These are phyloP conservation scores for Philereme vetulata DNA, from an alignment of 2,888 invertebrate species.

Conservation along the genomic window DNA sequence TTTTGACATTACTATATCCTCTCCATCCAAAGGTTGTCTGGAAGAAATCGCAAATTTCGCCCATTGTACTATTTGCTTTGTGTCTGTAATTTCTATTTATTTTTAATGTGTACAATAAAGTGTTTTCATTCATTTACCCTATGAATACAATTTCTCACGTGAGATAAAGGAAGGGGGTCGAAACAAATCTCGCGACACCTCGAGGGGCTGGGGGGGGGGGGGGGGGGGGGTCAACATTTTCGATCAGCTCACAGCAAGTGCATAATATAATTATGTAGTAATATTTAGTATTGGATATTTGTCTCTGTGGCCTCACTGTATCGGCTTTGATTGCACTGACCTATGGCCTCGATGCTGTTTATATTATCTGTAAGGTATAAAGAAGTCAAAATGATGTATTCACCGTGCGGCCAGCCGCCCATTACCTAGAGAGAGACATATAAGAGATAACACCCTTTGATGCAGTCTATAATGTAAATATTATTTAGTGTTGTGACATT, in stretches of 20 bases:
- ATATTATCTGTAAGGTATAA: slow-evolving; percentile 74
- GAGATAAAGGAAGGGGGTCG: too few relatives aligned
- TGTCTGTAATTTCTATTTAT: too few relatives aligned
- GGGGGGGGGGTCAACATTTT: too few relatives aligned
- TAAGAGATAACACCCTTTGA: slow-evolving; percentile 38
- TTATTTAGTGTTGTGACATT: slow-evolving; percentile 1
- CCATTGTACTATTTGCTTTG: too few relatives aligned
- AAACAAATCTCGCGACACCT: too few relatives aligned
- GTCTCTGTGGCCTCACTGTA: slow-evolving; percentile 65
- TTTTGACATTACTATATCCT: too few relatives aligned
- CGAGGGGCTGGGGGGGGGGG: too few relatives aligned
- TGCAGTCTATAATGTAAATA: slow-evolving; percentile 14
- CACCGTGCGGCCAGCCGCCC: slow-evolving; percentile 24
- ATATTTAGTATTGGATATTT: slow-evolving; percentile 63
- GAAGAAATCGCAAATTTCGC: too few relatives aligned
- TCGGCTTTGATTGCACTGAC: slow-evolving; percentile 78
- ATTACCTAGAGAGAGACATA: slow-evolving; percentile 47
- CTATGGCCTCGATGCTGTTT: slow-evolving; percentile 62
- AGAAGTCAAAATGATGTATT: slow-evolving; percentile 70
- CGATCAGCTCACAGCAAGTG: slow-evolving; percentile 3
- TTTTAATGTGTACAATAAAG: too few relatives aligned
- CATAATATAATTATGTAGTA: slow-evolving; percentile 40
- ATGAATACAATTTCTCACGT: too few relatives aligned
- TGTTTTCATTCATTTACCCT: too few relatives aligned
- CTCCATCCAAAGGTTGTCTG: too few relatives aligned